These are phyloP conservation scores for Siniperca scherzeri DNA, from an alignment of 2,797 vertebrate species.

Conservation along the genomic window DNA sequence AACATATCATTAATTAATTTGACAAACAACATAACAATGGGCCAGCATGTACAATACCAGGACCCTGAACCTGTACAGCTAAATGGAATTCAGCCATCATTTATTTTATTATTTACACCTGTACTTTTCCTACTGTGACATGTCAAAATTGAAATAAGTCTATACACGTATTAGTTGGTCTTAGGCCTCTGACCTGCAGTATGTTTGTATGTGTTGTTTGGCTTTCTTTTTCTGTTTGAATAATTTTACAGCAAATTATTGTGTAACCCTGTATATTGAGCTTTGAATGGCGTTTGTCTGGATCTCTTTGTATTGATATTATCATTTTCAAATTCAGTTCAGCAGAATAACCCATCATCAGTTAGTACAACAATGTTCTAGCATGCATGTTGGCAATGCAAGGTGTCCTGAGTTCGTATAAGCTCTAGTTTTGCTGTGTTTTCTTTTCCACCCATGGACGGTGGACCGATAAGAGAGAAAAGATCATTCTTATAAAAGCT, in stretches of 20 bases:
- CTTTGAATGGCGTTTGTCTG: not conserved
- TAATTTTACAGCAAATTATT: constrained; percentile 4
- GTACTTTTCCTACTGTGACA: not conserved
- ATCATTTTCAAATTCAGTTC: constrained; percentile 7
- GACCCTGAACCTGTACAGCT: too few species aligned
- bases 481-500: not conserved
- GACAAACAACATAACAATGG: not conserved
- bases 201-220: not conserved
- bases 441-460: not conserved
- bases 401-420: not conserved
- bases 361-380: not conserved
- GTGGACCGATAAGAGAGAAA: constrained; percentile 7
- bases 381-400: not conserved
- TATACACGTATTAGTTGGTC: not conserved
- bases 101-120: constrained; percentile 1
- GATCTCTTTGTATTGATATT: not conserved
- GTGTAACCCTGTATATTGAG: not conserved
- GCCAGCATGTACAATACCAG: too few species aligned
- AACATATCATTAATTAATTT: constrained; percentile 3
- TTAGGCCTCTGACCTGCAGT: not conserved
- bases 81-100: not conserved
- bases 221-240: not conserved
- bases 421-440: not conserved
- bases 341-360: not conserved
- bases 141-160: not conserved